Base-by-base conservation (phyloP, 2,113 vertebrate species). In the Perccottus glenii region DNA sequence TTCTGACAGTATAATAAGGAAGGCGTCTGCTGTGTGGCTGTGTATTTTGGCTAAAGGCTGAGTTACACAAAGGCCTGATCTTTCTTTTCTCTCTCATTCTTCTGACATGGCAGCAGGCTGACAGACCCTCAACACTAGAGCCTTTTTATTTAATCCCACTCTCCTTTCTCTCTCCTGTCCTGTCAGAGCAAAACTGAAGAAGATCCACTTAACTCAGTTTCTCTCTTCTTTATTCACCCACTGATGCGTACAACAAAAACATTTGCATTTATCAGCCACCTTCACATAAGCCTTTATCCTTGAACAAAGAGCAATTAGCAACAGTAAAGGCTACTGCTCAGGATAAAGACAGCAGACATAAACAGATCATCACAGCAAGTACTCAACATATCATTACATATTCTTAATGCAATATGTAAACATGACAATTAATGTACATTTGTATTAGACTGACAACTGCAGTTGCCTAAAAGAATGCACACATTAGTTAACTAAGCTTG, bases 141-240 rank as follows among this genome's bases (percentile, higher is more conserved):
- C 72, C 73, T 71, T 61, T 88, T 88, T 85, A 75, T 88, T 80
- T 87, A 83, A 82, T 84, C 74, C 72, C 55, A 48, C 60, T 73
- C 50, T 85, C 64, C 60, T 76, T 77, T 75, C 73, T 57, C 76
- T 62, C 68, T 71, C 58, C 77, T 80, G 69, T 80, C 70, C 69
- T 80, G 71, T 85, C 78, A 82, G 47, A 73, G 36, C 12, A 70
- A 84, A 77, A 75, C 60, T 68, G 73, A 73, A 66, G 73, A 62
- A 75, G 70, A 81, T 70, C 55, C 78, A 81, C 78, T 86, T 73
- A 75, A 81, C 73, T 78, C 14, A 51, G 64, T 61, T 67, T 48
- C 65, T 51, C 5, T 33, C 57, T 53, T 35, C 63, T 66, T 75
- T 50, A 61, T 56, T 69, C 48, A 32, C 16, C 51, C 49, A 3